These are phyloP conservation scores for Aphodius sticticus DNA, from an alignment of 2,888 invertebrate species.

Conservation along the genomic window DNA sequence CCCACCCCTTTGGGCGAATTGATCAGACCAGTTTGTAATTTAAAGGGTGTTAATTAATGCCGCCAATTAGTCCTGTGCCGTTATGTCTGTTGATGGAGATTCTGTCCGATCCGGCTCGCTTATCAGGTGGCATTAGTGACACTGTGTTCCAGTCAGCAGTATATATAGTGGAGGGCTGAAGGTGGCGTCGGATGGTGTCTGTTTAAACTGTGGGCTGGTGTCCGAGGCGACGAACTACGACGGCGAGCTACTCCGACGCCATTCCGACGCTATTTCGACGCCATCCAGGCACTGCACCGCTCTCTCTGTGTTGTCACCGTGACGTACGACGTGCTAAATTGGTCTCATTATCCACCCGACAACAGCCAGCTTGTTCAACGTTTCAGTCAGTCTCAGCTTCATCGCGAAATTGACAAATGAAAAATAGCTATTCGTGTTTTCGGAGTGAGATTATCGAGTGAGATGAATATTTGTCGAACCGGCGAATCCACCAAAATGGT, in stretches of 20 bases:
- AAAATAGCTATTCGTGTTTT: background rate
- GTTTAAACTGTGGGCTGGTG: slow-evolving; percentile 5
- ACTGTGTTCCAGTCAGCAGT: slow-evolving; percentile 14
- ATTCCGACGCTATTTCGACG: too few relatives aligned
- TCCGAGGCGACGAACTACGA: slow-evolving; percentile 4
- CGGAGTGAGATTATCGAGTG: background rate
- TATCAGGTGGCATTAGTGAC: slow-evolving; percentile 34
- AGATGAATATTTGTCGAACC: background rate
- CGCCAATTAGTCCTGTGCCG: slow-evolving; percentile 41
- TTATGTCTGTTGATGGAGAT: slow-evolving; percentile 34
- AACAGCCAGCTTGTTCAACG: background rate
- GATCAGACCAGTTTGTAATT: slow-evolving; percentile 38
- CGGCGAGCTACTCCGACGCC: background rate
- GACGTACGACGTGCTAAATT: slow-evolving; percentile 33
- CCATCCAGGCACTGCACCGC: background rate
- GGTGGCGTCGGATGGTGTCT: background rate
- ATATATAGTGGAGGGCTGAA: background rate
- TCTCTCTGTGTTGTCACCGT: slow-evolving; percentile 21
- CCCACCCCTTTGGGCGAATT: background rate
- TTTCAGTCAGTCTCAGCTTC: background rate
- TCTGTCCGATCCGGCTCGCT: slow-evolving; percentile 33
- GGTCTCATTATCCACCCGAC: slow-evolving; percentile 29
- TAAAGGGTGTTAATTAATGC: slow-evolving; percentile 45
- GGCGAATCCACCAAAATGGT: too few relatives aligned
- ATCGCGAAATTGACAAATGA: background rate